These are phyloP conservation scores for Pachymerium ferrugineum DNA, from an alignment of 2,888 invertebrate genomes.

Conservation along the genomic window DNA sequence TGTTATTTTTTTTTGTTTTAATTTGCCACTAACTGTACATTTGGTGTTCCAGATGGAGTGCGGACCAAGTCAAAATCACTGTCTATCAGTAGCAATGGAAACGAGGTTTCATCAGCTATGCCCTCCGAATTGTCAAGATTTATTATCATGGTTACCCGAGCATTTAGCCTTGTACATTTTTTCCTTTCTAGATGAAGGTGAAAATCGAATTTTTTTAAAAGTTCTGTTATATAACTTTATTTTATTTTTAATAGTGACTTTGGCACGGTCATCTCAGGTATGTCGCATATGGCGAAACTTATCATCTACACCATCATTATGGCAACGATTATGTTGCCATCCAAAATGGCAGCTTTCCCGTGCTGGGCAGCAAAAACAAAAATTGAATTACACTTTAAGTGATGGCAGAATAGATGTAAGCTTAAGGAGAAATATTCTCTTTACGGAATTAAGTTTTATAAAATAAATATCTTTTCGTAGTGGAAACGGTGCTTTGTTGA, in stretches of 20 bases:
- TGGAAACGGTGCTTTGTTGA: slow-evolving; percentile 52
- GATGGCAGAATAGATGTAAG: background rate
- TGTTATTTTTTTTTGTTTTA: background rate
- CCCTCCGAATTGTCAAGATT: slow-evolving; percentile 50
- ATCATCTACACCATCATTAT: slow-evolving; percentile 46
- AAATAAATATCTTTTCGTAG: too few species aligned
- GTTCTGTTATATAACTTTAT: slow-evolving; percentile 23
- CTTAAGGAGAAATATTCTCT: too few species aligned
- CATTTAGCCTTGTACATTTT: slow-evolving; percentile 47
- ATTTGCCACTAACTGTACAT: background rate
- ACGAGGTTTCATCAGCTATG: slow-evolving; percentile 48
- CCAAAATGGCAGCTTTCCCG: slow-evolving; percentile 49
- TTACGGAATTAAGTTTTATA: too few species aligned
- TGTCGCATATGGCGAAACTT: slow-evolving; percentile 47
- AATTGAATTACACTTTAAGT: background rate
- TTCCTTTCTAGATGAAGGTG: slow-evolving; percentile 50
- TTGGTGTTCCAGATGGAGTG: slow-evolving; percentile 43
- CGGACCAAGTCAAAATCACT: slow-evolving; percentile 48
- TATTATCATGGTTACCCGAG: slow-evolving; percentile 48
- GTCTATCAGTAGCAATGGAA: slow-evolving; percentile 47
- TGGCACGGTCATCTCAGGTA: slow-evolving; percentile 45
- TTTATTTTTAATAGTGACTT: slow-evolving; percentile 43
- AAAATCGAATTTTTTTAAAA: too few species aligned
- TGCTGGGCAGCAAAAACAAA: slow-evolving; percentile 39
- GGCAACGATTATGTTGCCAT: slow-evolving; percentile 48